phyloP scores from a whole-genome alignment of 2,888 invertebrate species.

The Cetonia aurata region DNA sequence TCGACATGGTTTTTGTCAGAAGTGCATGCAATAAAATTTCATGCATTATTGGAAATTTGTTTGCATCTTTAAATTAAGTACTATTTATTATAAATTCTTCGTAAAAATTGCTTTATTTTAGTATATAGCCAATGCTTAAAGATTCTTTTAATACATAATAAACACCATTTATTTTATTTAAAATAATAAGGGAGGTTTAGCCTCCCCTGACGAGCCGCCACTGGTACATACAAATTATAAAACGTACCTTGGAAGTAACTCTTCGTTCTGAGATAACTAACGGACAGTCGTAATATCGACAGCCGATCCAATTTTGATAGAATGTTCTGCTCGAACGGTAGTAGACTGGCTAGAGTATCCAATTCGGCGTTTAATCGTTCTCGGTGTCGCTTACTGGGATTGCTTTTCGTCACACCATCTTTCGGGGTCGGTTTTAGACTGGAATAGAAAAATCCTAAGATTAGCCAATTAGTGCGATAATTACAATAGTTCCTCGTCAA shows the following conservation, averaged over 20 bases:
- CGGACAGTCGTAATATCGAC: conserved; percentile 96
- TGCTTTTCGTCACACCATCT: conserved; percentile 95
- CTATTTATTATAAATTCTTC: too few species aligned
- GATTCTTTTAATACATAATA: too few species aligned
- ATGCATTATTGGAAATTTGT: too few species aligned
- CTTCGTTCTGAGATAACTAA: conserved; percentile 98
- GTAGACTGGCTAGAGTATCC: conserved; percentile 93
- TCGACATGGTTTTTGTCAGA: too few species aligned
- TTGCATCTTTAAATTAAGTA: too few species aligned
- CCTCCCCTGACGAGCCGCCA: too few species aligned
- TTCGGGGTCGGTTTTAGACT: conserved; percentile 96
- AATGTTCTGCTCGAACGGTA: conserved; percentile 98
- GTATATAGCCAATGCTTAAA: too few species aligned
- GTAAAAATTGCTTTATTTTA: too few species aligned
- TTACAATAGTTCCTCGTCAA: background rate
- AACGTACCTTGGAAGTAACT: conserved; percentile 97
- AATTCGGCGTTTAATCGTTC: conserved; percentile 98
- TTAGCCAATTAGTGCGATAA: conserved; percentile 21
- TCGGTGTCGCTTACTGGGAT: conserved; percentile 98
- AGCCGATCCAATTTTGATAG: conserved; percentile 98
- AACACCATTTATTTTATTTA: too few species aligned
- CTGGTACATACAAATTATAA: too few species aligned
- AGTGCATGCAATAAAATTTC: too few species aligned
- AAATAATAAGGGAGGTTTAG: too few species aligned
- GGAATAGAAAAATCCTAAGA: conserved; percentile 63